Percentiles rank a stretch among this genome's conserved stretches.
phyloP scores from a whole-genome alignment of 2,888 invertebrate genomes.

The Belgica antarctica region DNA sequence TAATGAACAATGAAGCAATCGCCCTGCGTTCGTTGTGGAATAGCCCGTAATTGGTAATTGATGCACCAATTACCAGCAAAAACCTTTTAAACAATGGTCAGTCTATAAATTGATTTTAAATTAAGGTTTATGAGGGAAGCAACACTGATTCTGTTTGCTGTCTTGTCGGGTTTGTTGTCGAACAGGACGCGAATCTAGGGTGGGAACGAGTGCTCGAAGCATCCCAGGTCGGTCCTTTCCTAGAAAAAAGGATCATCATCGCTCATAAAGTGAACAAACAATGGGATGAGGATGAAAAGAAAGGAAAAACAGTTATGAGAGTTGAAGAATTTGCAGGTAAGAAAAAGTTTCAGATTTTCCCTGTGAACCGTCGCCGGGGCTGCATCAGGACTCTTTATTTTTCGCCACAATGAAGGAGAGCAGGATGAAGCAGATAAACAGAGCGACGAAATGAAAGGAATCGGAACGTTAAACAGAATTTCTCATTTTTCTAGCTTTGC shows the following conservation, averaged over 20 bases:
- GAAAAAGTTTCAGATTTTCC: slow-evolving; percentile 30
- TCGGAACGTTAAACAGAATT: slow-evolving; percentile 32
- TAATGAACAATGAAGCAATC: background rate
- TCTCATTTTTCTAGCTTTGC: slow-evolving; percentile 41
- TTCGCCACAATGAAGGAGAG: slow-evolving; percentile 28
- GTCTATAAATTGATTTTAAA: slow-evolving; percentile 34
- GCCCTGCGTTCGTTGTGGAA: background rate
- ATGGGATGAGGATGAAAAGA: background rate
- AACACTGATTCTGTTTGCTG: too few species aligned
- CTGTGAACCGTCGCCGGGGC: slow-evolving; percentile 15
- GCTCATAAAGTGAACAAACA: slow-evolving; percentile 19
- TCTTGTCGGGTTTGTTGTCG: background rate
- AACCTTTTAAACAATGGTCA: background rate
- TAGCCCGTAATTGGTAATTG: background rate
- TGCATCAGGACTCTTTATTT: background rate
- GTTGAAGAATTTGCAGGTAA: slow-evolving; percentile 32
- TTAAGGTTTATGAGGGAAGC: slow-evolving; percentile 34
- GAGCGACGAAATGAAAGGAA: background rate
- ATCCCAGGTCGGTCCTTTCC: slow-evolving; percentile 4
- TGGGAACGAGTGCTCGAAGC: slow-evolving; percentile 37
- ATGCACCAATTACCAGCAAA: background rate
- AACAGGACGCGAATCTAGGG: slow-evolving; percentile 19
- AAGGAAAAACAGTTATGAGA: slow-evolving; percentile 33
- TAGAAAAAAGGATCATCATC: slow-evolving; percentile 18
- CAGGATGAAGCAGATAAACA: slow-evolving; percentile 42